phyloP scores from a whole-genome alignment of 1,140 invertebrate species.

The Hypsibius dujardini region DNA sequence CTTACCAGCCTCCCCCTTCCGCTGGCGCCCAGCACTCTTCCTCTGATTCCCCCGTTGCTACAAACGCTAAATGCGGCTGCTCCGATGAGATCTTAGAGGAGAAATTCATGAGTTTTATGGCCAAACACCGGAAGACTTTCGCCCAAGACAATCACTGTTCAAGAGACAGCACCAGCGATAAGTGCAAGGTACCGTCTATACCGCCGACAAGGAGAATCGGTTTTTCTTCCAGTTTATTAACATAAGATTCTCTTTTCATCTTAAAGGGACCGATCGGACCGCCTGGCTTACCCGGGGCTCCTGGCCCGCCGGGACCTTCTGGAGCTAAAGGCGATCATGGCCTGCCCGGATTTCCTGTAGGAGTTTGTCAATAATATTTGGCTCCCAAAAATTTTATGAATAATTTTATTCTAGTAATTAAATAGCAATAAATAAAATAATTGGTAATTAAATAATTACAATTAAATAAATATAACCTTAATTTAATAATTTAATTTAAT shows the following conservation, averaged over 20 bases:
- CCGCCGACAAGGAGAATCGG: too few species aligned
- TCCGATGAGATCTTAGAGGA: conserved; percentile 9
- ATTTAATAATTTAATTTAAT: too few species aligned
- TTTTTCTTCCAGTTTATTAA: too few species aligned
- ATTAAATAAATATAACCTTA: too few species aligned
- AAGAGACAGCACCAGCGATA: too few species aligned
- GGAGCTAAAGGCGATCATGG: neutral
- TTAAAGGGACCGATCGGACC: neutral
- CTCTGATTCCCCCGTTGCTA: neutral
- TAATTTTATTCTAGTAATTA: too few species aligned
- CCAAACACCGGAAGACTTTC: neutral
- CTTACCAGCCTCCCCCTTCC: neutral
- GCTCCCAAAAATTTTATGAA: too few species aligned
- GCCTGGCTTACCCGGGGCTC: neutral
- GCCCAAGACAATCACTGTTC: too few species aligned
- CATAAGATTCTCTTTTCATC: too few species aligned
- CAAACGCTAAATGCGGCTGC: neutral
- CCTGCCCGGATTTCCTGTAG: neutral
- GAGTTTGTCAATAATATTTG: neutral
- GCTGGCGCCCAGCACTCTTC: neutral
- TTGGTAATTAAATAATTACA: too few species aligned
- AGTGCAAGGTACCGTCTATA: too few species aligned
- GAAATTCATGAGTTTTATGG: neutral
- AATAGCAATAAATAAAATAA: too few species aligned
- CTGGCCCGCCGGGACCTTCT: neutral